Percentiles rank a stretch among this genome's conserved stretches.
Conservation (phyloP, 2,797 vertebrate genomes). For the Gobio occitaniae region DNA sequence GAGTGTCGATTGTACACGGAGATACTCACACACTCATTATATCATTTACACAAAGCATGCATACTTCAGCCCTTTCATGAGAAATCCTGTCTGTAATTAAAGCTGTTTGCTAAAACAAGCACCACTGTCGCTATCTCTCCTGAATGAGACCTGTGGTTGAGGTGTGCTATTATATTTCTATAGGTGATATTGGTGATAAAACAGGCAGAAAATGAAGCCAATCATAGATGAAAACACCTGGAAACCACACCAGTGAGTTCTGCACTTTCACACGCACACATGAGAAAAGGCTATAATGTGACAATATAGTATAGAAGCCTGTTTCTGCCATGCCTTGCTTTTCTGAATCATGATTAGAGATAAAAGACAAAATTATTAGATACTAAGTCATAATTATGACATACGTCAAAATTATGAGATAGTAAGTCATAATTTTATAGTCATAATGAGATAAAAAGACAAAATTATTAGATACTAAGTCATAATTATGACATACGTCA, state of each 20-base stretch:
- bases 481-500: no score
- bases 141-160: not conserved
- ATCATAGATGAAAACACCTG: not conserved
- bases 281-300: not conserved
- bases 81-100: slow-evolving; percentile 4
- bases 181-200: not conserved
- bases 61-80: slow-evolving; percentile 13
- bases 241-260: not conserved
- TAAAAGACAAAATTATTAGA: no score
- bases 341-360: not conserved
- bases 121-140: not conserved
- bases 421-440: no score
- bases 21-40: slow-evolving; percentile 1
- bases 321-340: not conserved
- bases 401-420: no score
- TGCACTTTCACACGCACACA: not conserved
- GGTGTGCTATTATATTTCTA: not conserved
- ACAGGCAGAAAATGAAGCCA: not conserved
- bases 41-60: slow-evolving; percentile 10
- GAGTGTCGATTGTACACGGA: not conserved
- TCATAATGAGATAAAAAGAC: no score
- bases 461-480: not conserved
- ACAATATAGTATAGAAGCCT: no score
- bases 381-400: no score
- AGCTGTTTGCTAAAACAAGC: not conserved